These are phyloP conservation scores for Phalera bucephala DNA, from an alignment of 2,888 invertebrate species.

Conservation along the genomic window DNA sequence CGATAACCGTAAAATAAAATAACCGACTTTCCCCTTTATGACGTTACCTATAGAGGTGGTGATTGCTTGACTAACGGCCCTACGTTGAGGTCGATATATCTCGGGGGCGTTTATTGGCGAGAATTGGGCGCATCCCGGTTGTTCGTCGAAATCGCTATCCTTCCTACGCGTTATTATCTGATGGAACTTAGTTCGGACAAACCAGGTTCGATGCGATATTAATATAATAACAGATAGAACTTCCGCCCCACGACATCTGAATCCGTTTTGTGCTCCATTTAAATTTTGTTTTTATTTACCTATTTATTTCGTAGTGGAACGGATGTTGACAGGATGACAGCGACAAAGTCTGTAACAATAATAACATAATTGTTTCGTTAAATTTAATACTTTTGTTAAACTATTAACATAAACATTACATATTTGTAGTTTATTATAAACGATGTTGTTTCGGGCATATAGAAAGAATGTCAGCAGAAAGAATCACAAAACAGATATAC, in stretches of 20 bases:
- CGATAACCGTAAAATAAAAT: constrained; percentile 45
- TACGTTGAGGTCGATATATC: constrained; percentile 64
- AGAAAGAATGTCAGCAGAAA: no score
- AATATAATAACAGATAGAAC: constrained; percentile 57
- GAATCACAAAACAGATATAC: no score
- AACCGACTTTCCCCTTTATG: constrained; percentile 60
- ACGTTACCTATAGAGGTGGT: constrained; percentile 52
- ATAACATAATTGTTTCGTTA: background rate
- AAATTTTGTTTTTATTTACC: constrained; percentile 35
- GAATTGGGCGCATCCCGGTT: constrained; percentile 82
- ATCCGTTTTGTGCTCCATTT: constrained; percentile 29
- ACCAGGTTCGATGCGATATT: constrained; percentile 55
- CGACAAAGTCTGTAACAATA: no score
- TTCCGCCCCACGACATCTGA: constrained; percentile 39
- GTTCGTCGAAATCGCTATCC: constrained; percentile 77
- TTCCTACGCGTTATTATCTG: constrained; percentile 69
- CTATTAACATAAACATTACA: no score
- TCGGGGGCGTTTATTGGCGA: constrained; percentile 78
- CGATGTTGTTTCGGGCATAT: no score
- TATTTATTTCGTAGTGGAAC: constrained; percentile 13
- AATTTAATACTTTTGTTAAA: no score
- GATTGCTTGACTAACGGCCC: constrained; percentile 50
- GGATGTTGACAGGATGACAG: constrained; percentile 10
- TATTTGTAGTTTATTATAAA: no score
- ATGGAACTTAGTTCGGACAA: constrained; percentile 63